phyloP scores from a whole-genome alignment of 2,113 vertebrate genomes.

The Bucco capensis region DNA sequence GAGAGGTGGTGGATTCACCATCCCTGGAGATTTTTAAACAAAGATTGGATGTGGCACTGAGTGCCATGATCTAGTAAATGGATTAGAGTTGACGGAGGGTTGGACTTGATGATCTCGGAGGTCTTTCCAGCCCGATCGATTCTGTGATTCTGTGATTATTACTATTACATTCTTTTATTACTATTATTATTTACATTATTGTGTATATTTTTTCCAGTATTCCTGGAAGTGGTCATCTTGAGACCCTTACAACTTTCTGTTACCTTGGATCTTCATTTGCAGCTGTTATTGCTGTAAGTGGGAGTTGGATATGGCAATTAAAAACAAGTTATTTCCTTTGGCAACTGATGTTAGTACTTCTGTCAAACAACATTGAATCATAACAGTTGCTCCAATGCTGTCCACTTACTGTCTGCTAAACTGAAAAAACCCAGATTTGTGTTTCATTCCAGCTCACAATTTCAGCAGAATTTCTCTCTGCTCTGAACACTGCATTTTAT shows the following conservation, averaged over 20 bases:
- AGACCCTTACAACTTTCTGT: background rate
- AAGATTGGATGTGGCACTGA: no score
- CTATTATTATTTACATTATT: background rate
- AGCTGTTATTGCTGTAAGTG: background rate
- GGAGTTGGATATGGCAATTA: background rate
- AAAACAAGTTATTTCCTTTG: background rate
- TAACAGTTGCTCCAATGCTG: background rate
- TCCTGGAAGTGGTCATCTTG: background rate
- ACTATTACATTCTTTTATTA: no score
- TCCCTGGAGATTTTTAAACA: no score
- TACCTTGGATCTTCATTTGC: background rate
- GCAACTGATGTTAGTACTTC: background rate
- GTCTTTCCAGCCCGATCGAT: no score
- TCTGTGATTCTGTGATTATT: no score
- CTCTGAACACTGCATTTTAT: background rate
- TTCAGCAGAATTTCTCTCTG: background rate
- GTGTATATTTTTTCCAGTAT: background rate
- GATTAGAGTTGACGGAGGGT: no score
- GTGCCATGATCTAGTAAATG: no score
- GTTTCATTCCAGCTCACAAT: background rate
- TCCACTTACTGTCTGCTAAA: background rate
- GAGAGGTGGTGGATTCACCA: no score
- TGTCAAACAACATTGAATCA: background rate
- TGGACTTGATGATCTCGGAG: no score
- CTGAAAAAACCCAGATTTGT: background rate